Percentiles rank a stretch among this genome's conserved stretches.
These are phyloP conservation scores for Glyphotaelius pellucidus DNA, from an alignment of 2,888 invertebrate genomes.

Conservation along the genomic window DNA sequence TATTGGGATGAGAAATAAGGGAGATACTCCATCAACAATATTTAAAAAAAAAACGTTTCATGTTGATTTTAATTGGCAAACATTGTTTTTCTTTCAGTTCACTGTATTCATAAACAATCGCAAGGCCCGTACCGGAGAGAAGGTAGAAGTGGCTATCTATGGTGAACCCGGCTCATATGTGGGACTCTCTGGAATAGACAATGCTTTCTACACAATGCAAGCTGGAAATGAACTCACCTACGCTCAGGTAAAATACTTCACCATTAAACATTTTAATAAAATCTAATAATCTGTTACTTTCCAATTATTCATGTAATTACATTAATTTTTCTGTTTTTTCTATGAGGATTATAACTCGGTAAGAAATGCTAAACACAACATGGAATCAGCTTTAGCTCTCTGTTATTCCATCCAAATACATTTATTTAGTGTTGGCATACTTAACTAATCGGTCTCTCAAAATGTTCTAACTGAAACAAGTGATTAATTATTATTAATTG, in stretches of 20 bases:
- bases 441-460: not conserved
- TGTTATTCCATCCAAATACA: not conserved
- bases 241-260: slow-evolving; percentile 80
- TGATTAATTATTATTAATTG: not conserved
- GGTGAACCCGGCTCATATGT: slow-evolving; percentile 97
- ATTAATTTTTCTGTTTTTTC: slow-evolving; percentile 46
- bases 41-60: too few relatives aligned
- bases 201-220: slow-evolving; percentile 94
- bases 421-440: slow-evolving; percentile 4
- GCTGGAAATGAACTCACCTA: slow-evolving; percentile 94
- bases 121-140: slow-evolving; percentile 94
- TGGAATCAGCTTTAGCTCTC: slow-evolving; percentile 22
- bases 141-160: slow-evolving; percentile 94
- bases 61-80: not conserved
- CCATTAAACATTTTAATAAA: not conserved
- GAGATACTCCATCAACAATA: too few relatives aligned
- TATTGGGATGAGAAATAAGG: too few relatives aligned
- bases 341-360: slow-evolving; percentile 25
- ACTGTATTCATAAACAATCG: slow-evolving; percentile 93
- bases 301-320: not conserved
- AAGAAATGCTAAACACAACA: slow-evolving; percentile 15
- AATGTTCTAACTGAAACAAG: not conserved
- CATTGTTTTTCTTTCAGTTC: slow-evolving; percentile 77
- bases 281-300: slow-evolving; percentile 5
- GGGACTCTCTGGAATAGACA: slow-evolving; percentile 92